These are phyloP conservation scores for Imbricaverruca yamaguchii DNA, from an alignment of 2,888 invertebrate genomes.

Conservation along the genomic window DNA sequence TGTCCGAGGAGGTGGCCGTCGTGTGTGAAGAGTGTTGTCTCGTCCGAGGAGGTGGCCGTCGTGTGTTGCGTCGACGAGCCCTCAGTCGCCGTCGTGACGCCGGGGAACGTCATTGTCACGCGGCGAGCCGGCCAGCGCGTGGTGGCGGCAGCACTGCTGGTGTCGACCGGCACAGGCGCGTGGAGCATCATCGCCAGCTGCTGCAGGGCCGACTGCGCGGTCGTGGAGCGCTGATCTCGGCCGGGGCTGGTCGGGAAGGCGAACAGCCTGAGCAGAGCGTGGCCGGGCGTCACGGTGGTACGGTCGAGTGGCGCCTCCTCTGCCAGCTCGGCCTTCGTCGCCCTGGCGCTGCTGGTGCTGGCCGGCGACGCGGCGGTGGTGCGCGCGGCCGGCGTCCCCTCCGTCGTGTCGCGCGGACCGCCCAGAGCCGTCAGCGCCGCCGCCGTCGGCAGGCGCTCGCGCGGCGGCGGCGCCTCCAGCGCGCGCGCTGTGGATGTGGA, in stretches of 20 bases:
- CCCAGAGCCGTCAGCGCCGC: background rate
- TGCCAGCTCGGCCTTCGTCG: background rate
- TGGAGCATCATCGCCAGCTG: background rate
- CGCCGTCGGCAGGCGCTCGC: background rate
- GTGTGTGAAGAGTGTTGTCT: too few species aligned
- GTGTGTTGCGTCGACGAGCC: too few species aligned
- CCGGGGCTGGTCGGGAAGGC: conserved; percentile 11
- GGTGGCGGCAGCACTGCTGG: background rate
- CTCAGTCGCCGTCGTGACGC: too few species aligned
- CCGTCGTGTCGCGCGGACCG: too few species aligned
- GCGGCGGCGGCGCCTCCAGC: conserved; percentile 4
- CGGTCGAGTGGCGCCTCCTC: background rate
- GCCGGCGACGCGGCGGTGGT: conserved; percentile 10
- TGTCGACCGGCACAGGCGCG: background rate
- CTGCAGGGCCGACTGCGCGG: background rate
- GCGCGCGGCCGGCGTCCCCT: too few species aligned
- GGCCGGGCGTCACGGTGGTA: background rate
- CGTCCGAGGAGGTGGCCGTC: too few species aligned
- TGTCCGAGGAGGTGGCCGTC: too few species aligned
- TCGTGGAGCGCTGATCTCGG: background rate
- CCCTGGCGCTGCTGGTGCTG: background rate
- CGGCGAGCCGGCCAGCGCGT: background rate
- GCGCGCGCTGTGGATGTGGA: conserved; percentile 20
- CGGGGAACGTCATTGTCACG: too few species aligned
- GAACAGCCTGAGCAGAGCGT: conserved; percentile 24